Evolutionary conservation across 2,113 vertebrate genomes (phyloP).

Genomic region (Notothenia coriiceps): DNA sequence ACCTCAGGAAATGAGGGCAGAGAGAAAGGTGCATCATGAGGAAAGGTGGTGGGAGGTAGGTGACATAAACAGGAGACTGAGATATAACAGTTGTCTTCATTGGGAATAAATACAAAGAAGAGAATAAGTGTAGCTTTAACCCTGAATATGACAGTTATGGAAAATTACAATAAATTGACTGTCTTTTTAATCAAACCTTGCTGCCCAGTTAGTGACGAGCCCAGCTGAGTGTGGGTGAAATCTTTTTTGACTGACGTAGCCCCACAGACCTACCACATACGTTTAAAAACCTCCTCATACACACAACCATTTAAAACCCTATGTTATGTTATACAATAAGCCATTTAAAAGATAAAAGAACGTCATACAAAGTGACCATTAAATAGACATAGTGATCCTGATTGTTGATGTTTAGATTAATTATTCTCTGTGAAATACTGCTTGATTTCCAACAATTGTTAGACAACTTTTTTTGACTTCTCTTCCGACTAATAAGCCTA

Average conservation of each 20-base stretch:
- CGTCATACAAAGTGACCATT: too few species aligned
- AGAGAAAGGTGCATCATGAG: slow-evolving; percentile 27
- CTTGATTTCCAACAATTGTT: too few species aligned
- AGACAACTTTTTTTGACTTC: too few species aligned
- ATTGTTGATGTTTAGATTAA: too few species aligned
- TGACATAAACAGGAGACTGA: slow-evolving; percentile 1
- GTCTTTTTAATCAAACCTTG: slow-evolving; percentile 15
- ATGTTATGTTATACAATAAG: slow-evolving; percentile 1
- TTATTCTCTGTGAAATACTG: too few species aligned
- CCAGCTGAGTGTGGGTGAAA: not conserved
- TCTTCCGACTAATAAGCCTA: too few species aligned
- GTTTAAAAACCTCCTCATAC: not conserved
- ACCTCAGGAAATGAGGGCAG: slow-evolving; percentile 55
- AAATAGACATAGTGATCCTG: too few species aligned
- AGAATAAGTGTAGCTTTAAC: slow-evolving; percentile 8
- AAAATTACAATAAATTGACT: not conserved
- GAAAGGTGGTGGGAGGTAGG: slow-evolving; percentile 17
- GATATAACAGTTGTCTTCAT: not conserved
- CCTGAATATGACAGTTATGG: not conserved
- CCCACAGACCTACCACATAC: not conserved
- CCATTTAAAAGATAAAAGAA: not conserved
- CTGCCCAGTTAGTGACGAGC: not conserved
- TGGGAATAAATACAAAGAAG: not conserved
- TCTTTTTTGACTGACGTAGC: not conserved
- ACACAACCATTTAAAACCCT: not conserved